Base-by-base conservation (phyloP, 2,888 invertebrate genomes). In the Rhopalosiphum nymphaeae region DNA sequence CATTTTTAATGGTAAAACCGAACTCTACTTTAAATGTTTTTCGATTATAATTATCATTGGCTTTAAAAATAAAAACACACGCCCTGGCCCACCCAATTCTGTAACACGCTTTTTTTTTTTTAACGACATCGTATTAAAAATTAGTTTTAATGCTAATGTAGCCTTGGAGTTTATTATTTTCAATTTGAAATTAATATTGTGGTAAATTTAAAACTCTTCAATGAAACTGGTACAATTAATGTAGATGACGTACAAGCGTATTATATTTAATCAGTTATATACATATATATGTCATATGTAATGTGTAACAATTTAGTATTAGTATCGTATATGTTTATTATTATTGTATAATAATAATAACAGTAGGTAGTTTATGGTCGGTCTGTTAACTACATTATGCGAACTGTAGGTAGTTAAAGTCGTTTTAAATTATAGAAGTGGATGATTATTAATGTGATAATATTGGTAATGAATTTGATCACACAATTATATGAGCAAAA, bases 351-450 rank as follows among this genome's bases (percentile, higher is more conserved):
- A 78, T 36, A 78, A 78, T 78, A 78, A 78, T 78, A 78, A 9
- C 36, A 78, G 7, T 78, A 21, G 36, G 46, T 86, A 46, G 5
- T 46, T 46, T 86, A 86, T 46, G 46, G n/a, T 46, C n/a, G 29
- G 13, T 86, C 16, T 86, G 4, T 88, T 49, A 53, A 53, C 53
- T 78, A 36, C 9, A 10, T 88, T 53, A 88, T 53, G 42, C 25
- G 88, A 25, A 86, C 26, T 86, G n/a, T n/a, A 44, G 86, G n/a
- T n/a, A 44, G 86, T 42, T 85, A 85, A 87, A 61, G 89, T 46
- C 67, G 46, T 90, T 46, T 61, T 25, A 46, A 29, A 78, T 78
- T 36, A 36, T 42, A 78, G 3, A 36, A 78, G 36, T 36, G 7
- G 2, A 36, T 9, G 21, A 36, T 36, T 21, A 78, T 36, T 78